A percentile compares a stretch with the other conserved stretches of the same genome.
Conservation (phyloP, 2,113 vertebrate genomes). For the Sinocyclocheilus anophthalmus region DNA sequence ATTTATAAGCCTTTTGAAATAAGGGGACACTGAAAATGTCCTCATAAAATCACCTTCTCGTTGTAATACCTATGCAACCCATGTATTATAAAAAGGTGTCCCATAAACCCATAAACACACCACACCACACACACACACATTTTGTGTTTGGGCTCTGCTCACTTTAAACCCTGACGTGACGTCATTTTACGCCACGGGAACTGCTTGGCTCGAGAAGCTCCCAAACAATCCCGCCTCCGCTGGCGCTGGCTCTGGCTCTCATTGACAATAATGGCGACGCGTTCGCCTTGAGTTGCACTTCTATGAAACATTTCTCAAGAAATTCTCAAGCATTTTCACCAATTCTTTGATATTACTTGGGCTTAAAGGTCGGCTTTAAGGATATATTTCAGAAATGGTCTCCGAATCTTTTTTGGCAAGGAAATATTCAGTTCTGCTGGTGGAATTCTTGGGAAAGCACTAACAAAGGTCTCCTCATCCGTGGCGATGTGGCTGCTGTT, state of each 20-base stretch:
- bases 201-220: conserved; percentile 22
- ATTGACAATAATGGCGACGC: conserved; percentile 82
- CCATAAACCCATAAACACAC: too few relatives aligned
- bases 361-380: not conserved
- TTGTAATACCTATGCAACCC: too few relatives aligned
- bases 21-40: too few relatives aligned
- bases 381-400: not conserved
- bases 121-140: not conserved
- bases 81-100: too few relatives aligned
- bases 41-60: too few relatives aligned
- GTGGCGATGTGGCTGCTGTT: conserved; percentile 39
- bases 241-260: conserved; percentile 67
- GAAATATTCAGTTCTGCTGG: conserved; percentile 37
- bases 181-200: conserved; percentile 44
- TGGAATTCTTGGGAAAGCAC: conserved; percentile 45
- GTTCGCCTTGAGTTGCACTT: conserved; percentile 69
- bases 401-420: not conserved
- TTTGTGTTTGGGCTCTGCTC: not conserved
- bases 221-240: conserved; percentile 60
- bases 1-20: too few relatives aligned
- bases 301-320: conserved; percentile 61
- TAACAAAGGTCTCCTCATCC: conserved; percentile 51
- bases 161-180: conserved; percentile 44
- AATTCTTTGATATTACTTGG: conserved; percentile 15
- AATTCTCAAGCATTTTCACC: not conserved